Conservation (phyloP, 2,113 vertebrate species). For the Dromas ardeola region DNA sequence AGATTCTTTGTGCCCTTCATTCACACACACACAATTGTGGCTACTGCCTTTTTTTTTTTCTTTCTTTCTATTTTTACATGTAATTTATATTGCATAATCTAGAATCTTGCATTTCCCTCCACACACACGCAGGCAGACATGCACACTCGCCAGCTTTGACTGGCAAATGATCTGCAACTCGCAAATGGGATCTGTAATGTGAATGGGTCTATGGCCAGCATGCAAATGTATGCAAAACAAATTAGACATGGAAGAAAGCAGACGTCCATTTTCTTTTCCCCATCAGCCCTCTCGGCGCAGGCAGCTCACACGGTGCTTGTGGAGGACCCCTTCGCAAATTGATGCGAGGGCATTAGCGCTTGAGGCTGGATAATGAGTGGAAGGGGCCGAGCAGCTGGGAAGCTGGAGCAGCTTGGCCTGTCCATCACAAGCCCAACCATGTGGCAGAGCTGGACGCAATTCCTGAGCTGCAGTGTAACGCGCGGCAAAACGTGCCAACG, state of each 20-base stretch:
- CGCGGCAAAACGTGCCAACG: constrained; percentile 43
- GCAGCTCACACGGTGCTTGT: background rate
- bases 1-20: constrained; percentile 63
- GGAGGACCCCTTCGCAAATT: background rate
- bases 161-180: constrained; percentile 31
- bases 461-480: constrained; percentile 41
- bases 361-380: background rate
- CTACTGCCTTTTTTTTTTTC: background rate
- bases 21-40: background rate
- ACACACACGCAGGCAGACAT: background rate
- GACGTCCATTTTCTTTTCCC: background rate
- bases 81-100: constrained; percentile 18
- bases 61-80: background rate
- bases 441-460: constrained; percentile 67
- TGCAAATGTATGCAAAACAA: constrained; percentile 61
- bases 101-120: background rate
- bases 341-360: background rate
- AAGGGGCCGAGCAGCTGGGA: constrained; percentile 61
- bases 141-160: background rate
- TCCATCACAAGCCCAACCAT: constrained; percentile 51
- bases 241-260: background rate
- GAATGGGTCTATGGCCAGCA: constrained; percentile 1
- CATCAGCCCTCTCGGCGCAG: background rate
- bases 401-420: constrained; percentile 27
- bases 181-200: background rate